Percentiles rank a stretch among this genome's conserved stretches.
phyloP scores from a whole-genome alignment of 2,888 invertebrate species.

The Phyllotreta striolata region DNA sequence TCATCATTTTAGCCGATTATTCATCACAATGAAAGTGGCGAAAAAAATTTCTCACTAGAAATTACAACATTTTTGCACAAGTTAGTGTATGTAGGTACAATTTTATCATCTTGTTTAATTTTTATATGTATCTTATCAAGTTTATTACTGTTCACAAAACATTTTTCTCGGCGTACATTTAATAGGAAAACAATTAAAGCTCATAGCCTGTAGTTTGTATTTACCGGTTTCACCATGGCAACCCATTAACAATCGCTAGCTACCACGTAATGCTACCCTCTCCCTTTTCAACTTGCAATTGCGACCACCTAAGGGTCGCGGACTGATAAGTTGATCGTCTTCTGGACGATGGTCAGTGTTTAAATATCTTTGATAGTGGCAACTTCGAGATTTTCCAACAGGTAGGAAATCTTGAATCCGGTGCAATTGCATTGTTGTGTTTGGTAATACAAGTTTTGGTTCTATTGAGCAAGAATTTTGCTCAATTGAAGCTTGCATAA shows the following conservation, averaged over 20 bases:
- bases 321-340: constrained; percentile 58
- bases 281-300: constrained; percentile 49
- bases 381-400: constrained; percentile 20
- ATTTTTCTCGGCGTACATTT: constrained; percentile 18
- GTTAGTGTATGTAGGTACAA: too few species aligned
- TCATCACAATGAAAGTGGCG: too few species aligned
- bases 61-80: too few species aligned
- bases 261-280: constrained; percentile 58
- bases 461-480: too few species aligned
- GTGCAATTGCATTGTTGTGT: constrained; percentile 3
- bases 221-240: constrained; percentile 57
- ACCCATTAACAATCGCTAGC: constrained; percentile 60
- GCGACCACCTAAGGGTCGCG: constrained; percentile 54
- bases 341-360: constrained; percentile 59
- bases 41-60: too few species aligned
- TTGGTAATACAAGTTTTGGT: not conserved
- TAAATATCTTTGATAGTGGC: constrained; percentile 34
- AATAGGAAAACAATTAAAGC: constrained; percentile 26
- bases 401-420: constrained; percentile 16
- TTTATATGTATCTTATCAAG: too few species aligned
- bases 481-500: too few species aligned
- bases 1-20: too few species aligned
- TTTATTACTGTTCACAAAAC: not conserved
- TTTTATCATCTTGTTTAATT: too few species aligned
- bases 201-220: constrained; percentile 56